Percentiles rank a stretch among this genome's conserved stretches.
phyloP scores from a whole-genome alignment of 2,797 vertebrate genomes.

The Podarcis lilfordi region DNA sequence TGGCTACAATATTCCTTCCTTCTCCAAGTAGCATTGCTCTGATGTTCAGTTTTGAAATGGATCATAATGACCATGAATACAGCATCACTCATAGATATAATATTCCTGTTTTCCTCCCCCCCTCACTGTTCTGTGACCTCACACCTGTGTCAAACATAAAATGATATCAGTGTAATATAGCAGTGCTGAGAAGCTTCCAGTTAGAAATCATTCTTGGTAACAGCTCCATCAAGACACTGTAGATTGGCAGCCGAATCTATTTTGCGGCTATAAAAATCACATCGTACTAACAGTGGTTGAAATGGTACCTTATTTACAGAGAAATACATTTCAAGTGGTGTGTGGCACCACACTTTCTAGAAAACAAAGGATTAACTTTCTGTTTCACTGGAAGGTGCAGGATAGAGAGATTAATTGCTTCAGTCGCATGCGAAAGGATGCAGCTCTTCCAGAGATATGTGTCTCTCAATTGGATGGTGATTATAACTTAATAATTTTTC shows the following conservation, averaged over 20 bases:
- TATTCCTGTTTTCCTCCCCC: not conserved
- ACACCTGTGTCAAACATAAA: conserved; percentile 38
- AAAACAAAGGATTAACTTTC: not conserved
- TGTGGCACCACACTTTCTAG: not conserved
- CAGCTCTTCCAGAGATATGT: not conserved
- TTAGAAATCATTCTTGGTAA: conserved; percentile 49
- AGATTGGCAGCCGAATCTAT: conserved; percentile 38
- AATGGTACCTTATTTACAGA: not conserved
- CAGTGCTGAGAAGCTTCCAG: conserved; percentile 46
- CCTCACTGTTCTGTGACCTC: conserved; percentile 4
- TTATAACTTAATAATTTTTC: not conserved
- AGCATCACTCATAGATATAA: conserved; percentile 4
- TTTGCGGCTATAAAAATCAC: conserved; percentile 33
- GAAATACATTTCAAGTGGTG: not conserved
- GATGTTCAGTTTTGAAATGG: conserved; percentile 33
- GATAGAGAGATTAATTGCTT: not conserved
- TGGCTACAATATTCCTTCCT: conserved; percentile 8
- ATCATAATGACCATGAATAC: not conserved
- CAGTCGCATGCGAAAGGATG: not conserved
- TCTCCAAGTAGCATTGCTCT: not conserved
- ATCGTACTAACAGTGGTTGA: not conserved
- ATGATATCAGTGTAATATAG: conserved; percentile 18
- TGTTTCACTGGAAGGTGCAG: not conserved
- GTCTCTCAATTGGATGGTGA: not conserved
- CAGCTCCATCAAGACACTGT: conserved; percentile 48